A percentile compares a stretch with the other conserved stretches of the same genome.
Conservation (phyloP, 2,797 vertebrate genomes). For the Melanotaenia parkinsoni region DNA sequence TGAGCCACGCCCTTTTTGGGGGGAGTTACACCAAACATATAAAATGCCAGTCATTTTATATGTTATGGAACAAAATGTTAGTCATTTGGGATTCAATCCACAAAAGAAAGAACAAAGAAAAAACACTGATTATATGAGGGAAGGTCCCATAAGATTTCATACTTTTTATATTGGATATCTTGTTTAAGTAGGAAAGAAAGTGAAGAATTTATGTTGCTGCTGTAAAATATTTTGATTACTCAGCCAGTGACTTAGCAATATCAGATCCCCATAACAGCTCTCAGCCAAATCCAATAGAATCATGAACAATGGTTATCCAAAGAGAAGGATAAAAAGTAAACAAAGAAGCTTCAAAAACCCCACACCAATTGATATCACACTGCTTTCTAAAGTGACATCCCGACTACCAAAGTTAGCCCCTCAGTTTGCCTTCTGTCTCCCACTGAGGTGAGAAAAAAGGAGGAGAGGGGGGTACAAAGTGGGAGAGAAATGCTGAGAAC, state of each 20-base stretch:
- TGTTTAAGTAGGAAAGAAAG: conserved; percentile 10
- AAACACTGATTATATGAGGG: background rate
- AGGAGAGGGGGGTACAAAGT: conserved; percentile 25
- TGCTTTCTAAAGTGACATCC: conserved; percentile 49
- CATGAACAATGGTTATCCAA: conserved; percentile 21
- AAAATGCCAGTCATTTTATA: conserved; percentile 26
- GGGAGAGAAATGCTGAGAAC: conserved; percentile 55
- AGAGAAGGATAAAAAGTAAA: conserved; percentile 22
- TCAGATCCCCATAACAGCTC: conserved; percentile 15
- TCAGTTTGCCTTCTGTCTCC: conserved; percentile 51
- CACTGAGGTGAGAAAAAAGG: conserved; percentile 43
- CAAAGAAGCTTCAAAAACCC: conserved; percentile 28
- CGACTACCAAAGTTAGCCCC: conserved; percentile 38
- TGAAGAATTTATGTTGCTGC: conserved; percentile 23
- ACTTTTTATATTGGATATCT: conserved; percentile 15
- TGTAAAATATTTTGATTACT: conserved; percentile 30
- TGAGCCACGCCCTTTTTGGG: background rate
- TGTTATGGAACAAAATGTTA: conserved; percentile 11
- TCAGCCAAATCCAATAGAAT: conserved; percentile 36
- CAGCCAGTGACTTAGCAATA: conserved; percentile 11
- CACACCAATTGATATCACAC: conserved; percentile 56
- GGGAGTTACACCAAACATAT: background rate
- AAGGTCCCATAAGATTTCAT: conserved; percentile 26
- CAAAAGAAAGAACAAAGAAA: conserved; percentile 14
- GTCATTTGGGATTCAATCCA: conserved; percentile 25